These are phyloP conservation scores for Apostichopus parvimensis DNA, from an alignment of 35 echinoderm and acorn worm genomes.

Conservation along the genomic window DNA sequence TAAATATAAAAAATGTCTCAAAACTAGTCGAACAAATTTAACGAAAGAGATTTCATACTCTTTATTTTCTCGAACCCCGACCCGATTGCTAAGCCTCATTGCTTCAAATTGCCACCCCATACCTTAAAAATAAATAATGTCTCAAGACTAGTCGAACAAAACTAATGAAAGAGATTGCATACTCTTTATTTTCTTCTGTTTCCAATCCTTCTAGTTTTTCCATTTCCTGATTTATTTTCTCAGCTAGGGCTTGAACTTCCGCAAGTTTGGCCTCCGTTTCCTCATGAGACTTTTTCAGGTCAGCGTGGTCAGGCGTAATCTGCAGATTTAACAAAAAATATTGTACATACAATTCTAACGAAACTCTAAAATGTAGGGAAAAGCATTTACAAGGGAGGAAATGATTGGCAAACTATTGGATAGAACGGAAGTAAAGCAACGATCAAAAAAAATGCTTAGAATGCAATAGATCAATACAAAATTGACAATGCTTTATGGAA, in stretches of 20 bases:
- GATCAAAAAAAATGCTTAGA: not conserved
- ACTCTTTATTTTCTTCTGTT: constrained; percentile 92
- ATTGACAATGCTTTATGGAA: too few species aligned
- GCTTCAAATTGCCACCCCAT: too few species aligned
- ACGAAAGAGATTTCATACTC: too few species aligned
- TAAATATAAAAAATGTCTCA: too few species aligned
- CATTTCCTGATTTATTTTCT: constrained; percentile 85
- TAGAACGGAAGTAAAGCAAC: not conserved
- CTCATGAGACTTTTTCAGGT: constrained; percentile 65
- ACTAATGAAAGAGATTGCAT: not conserved
- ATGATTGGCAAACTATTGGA: not conserved
- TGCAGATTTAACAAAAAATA: constrained; percentile 2
- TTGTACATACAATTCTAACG: not conserved
- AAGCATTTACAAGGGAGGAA: not conserved
- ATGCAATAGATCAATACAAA: too few species aligned
- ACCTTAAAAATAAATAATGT: too few species aligned
- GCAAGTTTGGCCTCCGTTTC: constrained; percentile 69
- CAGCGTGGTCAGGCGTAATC: constrained; percentile 47
- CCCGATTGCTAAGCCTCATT: too few species aligned
- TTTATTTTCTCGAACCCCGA: too few species aligned
- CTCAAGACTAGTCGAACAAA: too few species aligned
- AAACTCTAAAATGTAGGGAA: not conserved
- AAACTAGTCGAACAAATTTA: too few species aligned
- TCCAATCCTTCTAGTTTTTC: constrained; percentile 81
- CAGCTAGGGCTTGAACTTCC: constrained; percentile 68